phyloP scores from a whole-genome alignment of 2,888 invertebrate genomes.

The Tubulanus polymorphus region DNA sequence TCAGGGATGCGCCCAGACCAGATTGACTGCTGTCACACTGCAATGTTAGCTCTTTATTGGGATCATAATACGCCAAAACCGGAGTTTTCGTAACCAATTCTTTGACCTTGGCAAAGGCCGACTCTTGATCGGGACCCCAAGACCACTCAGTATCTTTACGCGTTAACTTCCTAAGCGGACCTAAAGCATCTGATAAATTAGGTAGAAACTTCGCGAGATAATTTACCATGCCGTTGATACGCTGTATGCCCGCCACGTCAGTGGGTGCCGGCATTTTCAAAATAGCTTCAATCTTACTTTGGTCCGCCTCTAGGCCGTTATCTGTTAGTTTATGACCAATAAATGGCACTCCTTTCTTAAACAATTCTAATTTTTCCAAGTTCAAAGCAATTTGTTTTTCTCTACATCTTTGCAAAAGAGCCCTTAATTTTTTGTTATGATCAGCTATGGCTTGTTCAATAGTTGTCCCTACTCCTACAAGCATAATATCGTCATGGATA shows the following conservation, averaged over 20 bases:
- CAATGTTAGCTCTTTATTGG: constrained; percentile 8
- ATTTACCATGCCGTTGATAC: constrained; percentile 21
- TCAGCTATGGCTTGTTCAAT: constrained; percentile 1
- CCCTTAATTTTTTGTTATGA: constrained; percentile 14
- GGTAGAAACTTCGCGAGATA: constrained; percentile 19
- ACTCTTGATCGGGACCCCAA: constrained; percentile 21
- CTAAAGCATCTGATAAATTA: constrained; percentile 10
- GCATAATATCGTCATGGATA: constrained; percentile 19
- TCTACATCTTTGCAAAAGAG: constrained; percentile 14
- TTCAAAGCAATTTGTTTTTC: constrained; percentile 18
- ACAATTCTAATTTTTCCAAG: constrained; percentile 9
- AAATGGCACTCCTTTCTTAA: constrained; percentile 10
- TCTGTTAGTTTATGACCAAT: constrained; percentile 18
- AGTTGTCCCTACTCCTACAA: constrained; percentile 11
- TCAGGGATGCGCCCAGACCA: constrained; percentile 21
- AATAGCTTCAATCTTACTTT: constrained; percentile 19
- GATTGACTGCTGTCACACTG: constrained; percentile 23
- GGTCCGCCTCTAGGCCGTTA: constrained; percentile 19
- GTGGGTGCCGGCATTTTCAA: constrained; percentile 15
- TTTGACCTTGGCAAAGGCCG: constrained; percentile 21
- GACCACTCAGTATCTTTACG: constrained; percentile 18
- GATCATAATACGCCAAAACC: constrained; percentile 20
- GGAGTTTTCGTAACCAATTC: constrained; percentile 15
- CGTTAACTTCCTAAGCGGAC: constrained; percentile 16
- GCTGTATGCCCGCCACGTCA: constrained; percentile 12